Percentiles rank a stretch among this genome's conserved stretches.
Conservation (phyloP, 1,140 invertebrate genomes). For the Drusus annulatus region DNA sequence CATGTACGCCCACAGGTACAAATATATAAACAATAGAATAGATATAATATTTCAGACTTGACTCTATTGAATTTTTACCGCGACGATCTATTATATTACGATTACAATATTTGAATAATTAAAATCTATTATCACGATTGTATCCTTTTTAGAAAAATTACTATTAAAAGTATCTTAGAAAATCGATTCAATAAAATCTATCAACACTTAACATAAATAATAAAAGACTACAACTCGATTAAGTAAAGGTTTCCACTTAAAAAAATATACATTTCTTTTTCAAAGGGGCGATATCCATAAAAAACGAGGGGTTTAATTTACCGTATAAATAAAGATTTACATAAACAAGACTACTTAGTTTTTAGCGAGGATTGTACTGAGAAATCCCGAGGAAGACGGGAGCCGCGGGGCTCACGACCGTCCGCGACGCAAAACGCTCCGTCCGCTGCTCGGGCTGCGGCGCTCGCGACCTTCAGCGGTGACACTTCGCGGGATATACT, state of each 20-base stretch:
- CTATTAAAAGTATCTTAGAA: conserved; percentile 60
- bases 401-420: conserved; percentile 59
- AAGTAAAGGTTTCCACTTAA: conserved; percentile 55
- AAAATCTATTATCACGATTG: conserved; percentile 60
- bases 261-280: conserved; percentile 58
- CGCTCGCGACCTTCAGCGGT: too few species aligned
- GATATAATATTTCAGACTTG: conserved; percentile 58
- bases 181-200: conserved; percentile 60
- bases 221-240: conserved; percentile 57
- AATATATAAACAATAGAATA: conserved; percentile 48
- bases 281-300: conserved; percentile 46
- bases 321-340: conserved; percentile 56
- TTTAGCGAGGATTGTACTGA: conserved; percentile 58
- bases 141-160: conserved; percentile 59
- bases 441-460: background rate
- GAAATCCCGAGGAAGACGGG: conserved; percentile 55
- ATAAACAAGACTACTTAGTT: conserved; percentile 53
- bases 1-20: conserved; percentile 27
- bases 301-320: conserved; percentile 50
- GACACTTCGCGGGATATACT: background rate
- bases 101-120: conserved; percentile 60
- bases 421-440: conserved; percentile 35
- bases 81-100: conserved; percentile 59
- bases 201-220: conserved; percentile 59
- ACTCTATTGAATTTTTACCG: conserved; percentile 59